A percentile compares a stretch with the other conserved stretches of the same genome.
Evolutionary conservation across 2,113 vertebrate species (phyloP).

Genomic region (Porphyrio hochstetteri): DNA sequence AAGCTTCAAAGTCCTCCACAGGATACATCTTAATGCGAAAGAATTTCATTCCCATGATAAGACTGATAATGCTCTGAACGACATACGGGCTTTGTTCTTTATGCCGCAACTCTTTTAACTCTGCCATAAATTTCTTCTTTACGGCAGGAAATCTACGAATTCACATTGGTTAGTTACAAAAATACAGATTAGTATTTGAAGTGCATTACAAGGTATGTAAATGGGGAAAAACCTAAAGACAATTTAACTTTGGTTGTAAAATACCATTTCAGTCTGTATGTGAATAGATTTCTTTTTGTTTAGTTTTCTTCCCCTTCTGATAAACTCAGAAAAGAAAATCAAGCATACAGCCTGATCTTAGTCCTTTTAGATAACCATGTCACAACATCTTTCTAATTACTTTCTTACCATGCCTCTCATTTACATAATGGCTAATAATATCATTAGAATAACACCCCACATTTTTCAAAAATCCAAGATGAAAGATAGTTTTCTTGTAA

Average conservation of each 20-base stretch:
- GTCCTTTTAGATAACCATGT: background rate
- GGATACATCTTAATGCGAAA: constrained; percentile 99
- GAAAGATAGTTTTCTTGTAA: background rate
- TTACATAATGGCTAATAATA: background rate
- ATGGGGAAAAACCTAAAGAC: background rate
- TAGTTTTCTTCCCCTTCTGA: background rate
- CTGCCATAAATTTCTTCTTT: constrained; percentile 96
- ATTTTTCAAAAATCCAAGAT: background rate
- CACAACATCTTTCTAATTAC: background rate
- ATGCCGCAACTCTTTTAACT: constrained; percentile 93
- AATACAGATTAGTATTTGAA: background rate
- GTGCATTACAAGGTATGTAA: background rate
- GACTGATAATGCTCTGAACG: constrained; percentile 95
- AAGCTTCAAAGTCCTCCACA: constrained; percentile 98
- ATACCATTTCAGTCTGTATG: background rate
- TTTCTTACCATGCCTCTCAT: background rate
- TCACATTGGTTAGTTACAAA: constrained; percentile 14
- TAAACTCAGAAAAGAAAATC: background rate
- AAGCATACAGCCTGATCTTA: background rate
- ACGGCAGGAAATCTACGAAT: constrained; percentile 90
- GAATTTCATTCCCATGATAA: constrained; percentile 99
- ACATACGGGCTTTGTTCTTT: constrained; percentile 94
- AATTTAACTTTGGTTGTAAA: background rate
- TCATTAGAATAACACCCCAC: background rate
- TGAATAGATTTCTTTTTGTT: background rate